These are phyloP conservation scores for Polyodon spathula DNA, from an alignment of 2,113 vertebrate species.

Conservation along the genomic window DNA sequence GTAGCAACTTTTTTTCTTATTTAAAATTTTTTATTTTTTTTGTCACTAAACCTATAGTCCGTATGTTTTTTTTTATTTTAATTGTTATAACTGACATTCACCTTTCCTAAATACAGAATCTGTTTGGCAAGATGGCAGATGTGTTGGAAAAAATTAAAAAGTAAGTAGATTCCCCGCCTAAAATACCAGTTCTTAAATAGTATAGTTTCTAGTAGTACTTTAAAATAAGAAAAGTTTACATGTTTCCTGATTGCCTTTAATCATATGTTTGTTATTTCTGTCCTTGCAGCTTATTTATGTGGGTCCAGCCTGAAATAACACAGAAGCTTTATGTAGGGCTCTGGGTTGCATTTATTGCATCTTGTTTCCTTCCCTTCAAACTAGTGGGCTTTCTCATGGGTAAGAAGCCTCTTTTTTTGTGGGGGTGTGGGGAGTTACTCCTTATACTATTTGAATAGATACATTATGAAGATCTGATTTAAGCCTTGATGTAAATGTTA, in stretches of 20 bases:
- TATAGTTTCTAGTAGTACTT: constrained; percentile 2
- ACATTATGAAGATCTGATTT: too few species aligned
- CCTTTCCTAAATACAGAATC: constrained; percentile 61
- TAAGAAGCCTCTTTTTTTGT: constrained; percentile 37
- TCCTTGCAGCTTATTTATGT: constrained; percentile 85
- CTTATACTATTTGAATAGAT: background rate
- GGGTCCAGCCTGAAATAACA: constrained; percentile 94
- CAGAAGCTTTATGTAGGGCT: constrained; percentile 86
- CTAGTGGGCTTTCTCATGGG: constrained; percentile 83
- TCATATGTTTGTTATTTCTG: constrained; percentile 6
- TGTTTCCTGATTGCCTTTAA: constrained; percentile 12
- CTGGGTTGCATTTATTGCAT: constrained; percentile 88
- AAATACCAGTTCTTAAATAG: background rate
- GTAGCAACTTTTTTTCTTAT: too few species aligned
- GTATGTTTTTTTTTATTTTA: constrained; percentile 1
- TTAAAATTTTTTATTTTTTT: too few species aligned
- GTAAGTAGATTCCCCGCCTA: constrained; percentile 52
- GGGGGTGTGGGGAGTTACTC: background rate
- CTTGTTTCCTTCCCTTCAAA: constrained; percentile 88
- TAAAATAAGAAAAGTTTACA: background rate
- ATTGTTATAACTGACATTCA: constrained; percentile 9
- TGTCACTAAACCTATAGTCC: too few species aligned
- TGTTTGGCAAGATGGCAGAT: constrained; percentile 96
- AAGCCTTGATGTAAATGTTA: too few species aligned
- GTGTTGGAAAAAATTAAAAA: constrained; percentile 97